Conservation (phyloP, 2,797 vertebrate species). For the Megaceryle alcyon region DNA sequence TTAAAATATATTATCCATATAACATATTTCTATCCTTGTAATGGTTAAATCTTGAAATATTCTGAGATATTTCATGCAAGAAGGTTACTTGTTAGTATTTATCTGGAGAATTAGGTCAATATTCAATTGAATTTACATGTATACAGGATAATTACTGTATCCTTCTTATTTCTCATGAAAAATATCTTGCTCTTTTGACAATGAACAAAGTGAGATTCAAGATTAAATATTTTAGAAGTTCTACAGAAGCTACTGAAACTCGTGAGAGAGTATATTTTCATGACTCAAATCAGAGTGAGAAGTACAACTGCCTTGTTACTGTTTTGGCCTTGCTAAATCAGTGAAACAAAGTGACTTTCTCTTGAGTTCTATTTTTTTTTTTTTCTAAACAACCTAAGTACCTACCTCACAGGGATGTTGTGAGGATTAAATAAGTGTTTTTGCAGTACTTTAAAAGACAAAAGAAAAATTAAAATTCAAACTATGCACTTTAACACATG, state of each 20-base stretch:
- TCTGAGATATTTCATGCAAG: not conserved
- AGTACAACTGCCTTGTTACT: not conserved
- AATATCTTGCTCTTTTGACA: not conserved
- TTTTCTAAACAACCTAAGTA: not conserved
- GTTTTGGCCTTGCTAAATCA: not conserved
- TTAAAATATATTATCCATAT: not conserved
- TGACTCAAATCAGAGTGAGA: not conserved
- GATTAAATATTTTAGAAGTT: not conserved
- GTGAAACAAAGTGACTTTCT: not conserved
- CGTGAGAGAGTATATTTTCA: not conserved
- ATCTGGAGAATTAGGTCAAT: not conserved
- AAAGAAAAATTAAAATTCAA: not conserved
- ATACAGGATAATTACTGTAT: not conserved
- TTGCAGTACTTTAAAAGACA: not conserved
- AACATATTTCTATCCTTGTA: not conserved
- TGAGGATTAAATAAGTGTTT: conserved; percentile 42
- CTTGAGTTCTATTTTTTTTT: not conserved
- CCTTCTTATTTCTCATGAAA: not conserved
- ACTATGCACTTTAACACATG: not conserved
- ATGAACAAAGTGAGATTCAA: not conserved
- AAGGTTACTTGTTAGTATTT: not conserved
- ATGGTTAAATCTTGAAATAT: not conserved
- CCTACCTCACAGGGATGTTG: conserved; percentile 71
- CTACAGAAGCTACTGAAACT: not conserved
- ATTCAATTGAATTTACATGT: not conserved